These are phyloP conservation scores for Acheta domesticus DNA, from an alignment of 2,888 invertebrate species.

Conservation along the genomic window DNA sequence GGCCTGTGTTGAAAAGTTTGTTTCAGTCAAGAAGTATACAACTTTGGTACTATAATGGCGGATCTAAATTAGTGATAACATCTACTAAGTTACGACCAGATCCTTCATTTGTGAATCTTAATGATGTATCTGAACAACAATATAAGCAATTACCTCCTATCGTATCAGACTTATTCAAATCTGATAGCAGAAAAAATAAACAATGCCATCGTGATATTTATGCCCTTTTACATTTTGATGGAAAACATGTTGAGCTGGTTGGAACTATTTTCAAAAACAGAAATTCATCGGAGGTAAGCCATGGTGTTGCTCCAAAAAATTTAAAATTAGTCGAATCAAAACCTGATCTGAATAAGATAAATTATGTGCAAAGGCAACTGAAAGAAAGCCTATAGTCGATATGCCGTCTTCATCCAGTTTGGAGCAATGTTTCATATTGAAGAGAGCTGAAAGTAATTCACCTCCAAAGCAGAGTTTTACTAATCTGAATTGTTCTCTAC, in stretches of 20 bases:
- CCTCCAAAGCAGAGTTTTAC: too few species aligned
- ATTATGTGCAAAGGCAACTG: not conserved
- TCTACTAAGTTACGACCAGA: not conserved
- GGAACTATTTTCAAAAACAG: slow-evolving; percentile 33
- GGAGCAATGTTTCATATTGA: too few species aligned
- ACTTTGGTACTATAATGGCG: not conserved
- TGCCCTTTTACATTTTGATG: slow-evolving; percentile 35
- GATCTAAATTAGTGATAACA: not conserved
- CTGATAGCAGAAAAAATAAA: slow-evolving; percentile 28
- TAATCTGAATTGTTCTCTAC: too few species aligned
- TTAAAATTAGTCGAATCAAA: not conserved
- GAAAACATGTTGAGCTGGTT: slow-evolving; percentile 36
- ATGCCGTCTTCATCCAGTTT: not conserved
- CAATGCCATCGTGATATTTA: slow-evolving; percentile 31
- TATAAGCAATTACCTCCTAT: slow-evolving; percentile 19
- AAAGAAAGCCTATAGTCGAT: not conserved
- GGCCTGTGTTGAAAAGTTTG: not conserved
- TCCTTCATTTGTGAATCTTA: not conserved
- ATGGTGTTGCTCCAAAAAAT: not conserved
- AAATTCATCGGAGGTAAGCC: slow-evolving; percentile 41
- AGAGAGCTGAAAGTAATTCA: too few species aligned
- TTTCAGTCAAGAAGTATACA: not conserved
- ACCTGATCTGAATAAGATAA: not conserved
- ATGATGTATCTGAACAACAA: not conserved
- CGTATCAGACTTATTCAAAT: slow-evolving; percentile 30